These are phyloP conservation scores for Phoxinus phoxinus DNA, from an alignment of 2,113 vertebrate genomes.

Conservation along the genomic window DNA sequence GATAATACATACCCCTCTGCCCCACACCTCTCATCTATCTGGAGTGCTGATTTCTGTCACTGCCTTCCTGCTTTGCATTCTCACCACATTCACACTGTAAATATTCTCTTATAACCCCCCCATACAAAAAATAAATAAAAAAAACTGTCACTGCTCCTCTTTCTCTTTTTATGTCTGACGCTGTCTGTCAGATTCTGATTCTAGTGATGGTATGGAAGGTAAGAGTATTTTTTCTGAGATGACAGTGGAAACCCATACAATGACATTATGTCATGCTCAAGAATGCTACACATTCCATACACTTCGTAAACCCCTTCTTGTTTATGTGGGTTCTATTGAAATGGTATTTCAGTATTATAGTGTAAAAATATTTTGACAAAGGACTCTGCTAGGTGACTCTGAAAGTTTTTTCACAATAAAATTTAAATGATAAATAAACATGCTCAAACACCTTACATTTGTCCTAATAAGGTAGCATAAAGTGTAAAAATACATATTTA, in stretches of 20 bases:
- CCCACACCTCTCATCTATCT: not conserved
- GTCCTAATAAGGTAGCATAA: not conserved
- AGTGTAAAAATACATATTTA: not conserved
- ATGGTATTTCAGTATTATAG: not conserved
- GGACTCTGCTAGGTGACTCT: not conserved
- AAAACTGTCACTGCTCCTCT: constrained; percentile 19
- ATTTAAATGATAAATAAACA: not conserved
- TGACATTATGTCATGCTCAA: not conserved
- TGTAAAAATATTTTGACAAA: not conserved
- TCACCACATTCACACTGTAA: not conserved
- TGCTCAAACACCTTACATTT: not conserved
- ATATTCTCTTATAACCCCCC: constrained; percentile 42
- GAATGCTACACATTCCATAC: not conserved
- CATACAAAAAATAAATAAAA: not conserved
- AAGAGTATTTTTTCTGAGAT: constrained; percentile 65
- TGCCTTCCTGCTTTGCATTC: not conserved
- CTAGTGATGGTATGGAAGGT: constrained; percentile 80
- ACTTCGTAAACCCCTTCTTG: not conserved
- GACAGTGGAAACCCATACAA: not conserved
- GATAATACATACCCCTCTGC: not conserved
- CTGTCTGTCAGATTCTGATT: constrained; percentile 77
- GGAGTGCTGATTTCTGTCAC: not conserved
- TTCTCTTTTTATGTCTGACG: constrained; percentile 55
- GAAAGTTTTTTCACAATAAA: not conserved
- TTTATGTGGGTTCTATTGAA: not conserved